Evolutionary conservation across 2,888 invertebrate species (phyloP).

Genomic region (Siphonodentalium dalli): DNA sequence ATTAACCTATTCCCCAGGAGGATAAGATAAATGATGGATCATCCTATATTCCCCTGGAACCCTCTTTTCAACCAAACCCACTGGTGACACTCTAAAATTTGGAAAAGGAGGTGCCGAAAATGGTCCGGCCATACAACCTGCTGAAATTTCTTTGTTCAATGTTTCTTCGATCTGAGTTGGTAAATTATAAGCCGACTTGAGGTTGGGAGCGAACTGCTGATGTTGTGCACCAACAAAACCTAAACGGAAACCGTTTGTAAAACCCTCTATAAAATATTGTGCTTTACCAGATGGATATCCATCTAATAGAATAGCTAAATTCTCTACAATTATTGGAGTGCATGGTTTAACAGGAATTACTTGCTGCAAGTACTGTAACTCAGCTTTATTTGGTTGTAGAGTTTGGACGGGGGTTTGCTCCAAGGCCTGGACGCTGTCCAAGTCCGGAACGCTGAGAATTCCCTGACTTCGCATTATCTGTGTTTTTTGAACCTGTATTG

Average conservation of each 20-base stretch:
- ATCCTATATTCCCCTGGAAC: slow-evolving; percentile 10
- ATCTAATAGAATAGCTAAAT: background rate
- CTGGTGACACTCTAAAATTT: slow-evolving; percentile 6
- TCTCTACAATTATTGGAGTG: background rate
- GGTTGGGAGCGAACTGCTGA: background rate
- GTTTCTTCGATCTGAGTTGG: background rate
- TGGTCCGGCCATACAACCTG: slow-evolving; percentile 11
- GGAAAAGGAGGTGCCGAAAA: slow-evolving; percentile 6
- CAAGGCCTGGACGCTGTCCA: too few relatives aligned
- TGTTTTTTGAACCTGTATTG: too few relatives aligned
- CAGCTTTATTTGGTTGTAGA: too few relatives aligned
- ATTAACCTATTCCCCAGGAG: slow-evolving; percentile 8
- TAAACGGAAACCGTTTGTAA: slow-evolving; percentile 1
- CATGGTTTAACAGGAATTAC: too few relatives aligned
- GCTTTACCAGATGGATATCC: background rate
- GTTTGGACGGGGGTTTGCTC: too few relatives aligned
- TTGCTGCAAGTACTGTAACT: too few relatives aligned
- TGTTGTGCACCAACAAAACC: background rate
- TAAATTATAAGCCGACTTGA: background rate
- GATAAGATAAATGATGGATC: slow-evolving; percentile 18
- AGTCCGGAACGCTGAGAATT: too few relatives aligned
- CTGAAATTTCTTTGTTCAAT: slow-evolving; percentile 3
- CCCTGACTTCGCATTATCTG: too few relatives aligned
- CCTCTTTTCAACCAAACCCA: slow-evolving; percentile 13
- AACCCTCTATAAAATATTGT: slow-evolving; percentile 1